Evolutionary conservation across 2,888 invertebrate genomes (phyloP).

Genomic region (Teleiodes luculella): DNA sequence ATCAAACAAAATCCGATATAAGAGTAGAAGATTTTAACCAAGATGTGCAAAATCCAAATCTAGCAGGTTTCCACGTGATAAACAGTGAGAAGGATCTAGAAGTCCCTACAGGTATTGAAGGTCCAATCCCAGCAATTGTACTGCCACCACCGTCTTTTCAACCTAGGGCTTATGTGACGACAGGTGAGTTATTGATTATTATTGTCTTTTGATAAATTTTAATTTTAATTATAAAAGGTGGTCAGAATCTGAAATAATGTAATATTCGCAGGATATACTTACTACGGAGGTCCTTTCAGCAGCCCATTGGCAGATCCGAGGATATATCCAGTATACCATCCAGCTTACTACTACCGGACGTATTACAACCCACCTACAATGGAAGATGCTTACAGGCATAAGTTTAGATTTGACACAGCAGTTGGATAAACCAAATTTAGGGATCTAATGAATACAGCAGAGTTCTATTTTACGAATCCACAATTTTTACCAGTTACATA

Average conservation of each 20-base stretch:
- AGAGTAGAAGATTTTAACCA: neutral
- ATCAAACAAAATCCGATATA: conserved; percentile 7
- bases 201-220: too few relatives aligned
- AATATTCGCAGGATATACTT: neutral
- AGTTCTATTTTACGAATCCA: too few relatives aligned
- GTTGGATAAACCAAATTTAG: too few relatives aligned
- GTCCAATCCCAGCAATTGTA: conserved; percentile 56
- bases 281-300: neutral
- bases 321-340: neutral
- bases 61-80: conserved; percentile 61
- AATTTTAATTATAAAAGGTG: too few relatives aligned
- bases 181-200: conserved; percentile 2
- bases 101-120: conserved; percentile 67
- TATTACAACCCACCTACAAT: neutral
- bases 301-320: neutral
- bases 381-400: conserved; percentile 4
- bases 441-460: too few relatives aligned
- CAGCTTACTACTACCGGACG: neutral
- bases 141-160: conserved; percentile 48
- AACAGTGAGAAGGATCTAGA: conserved; percentile 68
- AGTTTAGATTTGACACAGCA: neutral
- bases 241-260: too few relatives aligned
- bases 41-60: conserved; percentile 44
- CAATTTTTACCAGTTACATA: too few relatives aligned
- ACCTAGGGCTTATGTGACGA: neutral